A percentile compares a stretch with the other conserved stretches of the same genome.
These are phyloP conservation scores for Podarcis muralis DNA, from an alignment of 2,113 vertebrate species.

Conservation along the genomic window DNA sequence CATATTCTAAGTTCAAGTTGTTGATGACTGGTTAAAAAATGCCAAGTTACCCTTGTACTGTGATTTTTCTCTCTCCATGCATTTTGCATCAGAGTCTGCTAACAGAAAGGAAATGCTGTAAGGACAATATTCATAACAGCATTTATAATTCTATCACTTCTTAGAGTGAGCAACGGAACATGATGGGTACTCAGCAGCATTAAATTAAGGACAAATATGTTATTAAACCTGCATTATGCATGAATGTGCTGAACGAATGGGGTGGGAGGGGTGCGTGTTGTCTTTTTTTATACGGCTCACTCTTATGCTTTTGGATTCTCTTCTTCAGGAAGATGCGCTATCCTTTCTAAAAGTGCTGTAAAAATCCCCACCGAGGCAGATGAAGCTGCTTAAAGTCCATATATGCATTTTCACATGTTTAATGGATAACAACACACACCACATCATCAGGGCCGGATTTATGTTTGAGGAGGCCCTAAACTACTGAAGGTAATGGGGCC, in stretches of 20 bases:
- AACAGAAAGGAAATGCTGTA: constrained; percentile 10
- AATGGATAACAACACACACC: too few relatives aligned
- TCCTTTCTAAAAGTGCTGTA: constrained; percentile 36
- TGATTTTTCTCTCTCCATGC: neutral
- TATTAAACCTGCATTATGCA: constrained; percentile 61
- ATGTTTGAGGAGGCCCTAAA: too few relatives aligned
- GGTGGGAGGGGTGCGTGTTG: constrained; percentile 2
- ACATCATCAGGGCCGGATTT: too few relatives aligned
- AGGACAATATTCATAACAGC: constrained; percentile 35
- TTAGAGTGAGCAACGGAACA: constrained; percentile 30
- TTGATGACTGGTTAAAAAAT: constrained; percentile 24
- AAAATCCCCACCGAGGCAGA: constrained; percentile 45
- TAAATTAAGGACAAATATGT: constrained; percentile 52
- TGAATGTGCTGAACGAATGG: constrained; percentile 27
- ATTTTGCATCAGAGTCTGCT: neutral
- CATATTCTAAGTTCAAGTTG: constrained; percentile 3
- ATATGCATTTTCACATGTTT: too few relatives aligned
- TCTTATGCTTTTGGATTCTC: constrained; percentile 35
- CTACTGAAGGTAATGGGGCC: too few relatives aligned
- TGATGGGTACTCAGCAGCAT: constrained; percentile 38
- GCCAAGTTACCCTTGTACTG: constrained; percentile 19
- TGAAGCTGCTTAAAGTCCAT: neutral
- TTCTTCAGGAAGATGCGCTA: constrained; percentile 43
- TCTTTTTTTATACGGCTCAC: constrained; percentile 1
- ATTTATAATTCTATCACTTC: constrained; percentile 49